Evolutionary conservation across 2,888 invertebrate genomes (phyloP).

Genomic region (Chouioia cunea): DNA sequence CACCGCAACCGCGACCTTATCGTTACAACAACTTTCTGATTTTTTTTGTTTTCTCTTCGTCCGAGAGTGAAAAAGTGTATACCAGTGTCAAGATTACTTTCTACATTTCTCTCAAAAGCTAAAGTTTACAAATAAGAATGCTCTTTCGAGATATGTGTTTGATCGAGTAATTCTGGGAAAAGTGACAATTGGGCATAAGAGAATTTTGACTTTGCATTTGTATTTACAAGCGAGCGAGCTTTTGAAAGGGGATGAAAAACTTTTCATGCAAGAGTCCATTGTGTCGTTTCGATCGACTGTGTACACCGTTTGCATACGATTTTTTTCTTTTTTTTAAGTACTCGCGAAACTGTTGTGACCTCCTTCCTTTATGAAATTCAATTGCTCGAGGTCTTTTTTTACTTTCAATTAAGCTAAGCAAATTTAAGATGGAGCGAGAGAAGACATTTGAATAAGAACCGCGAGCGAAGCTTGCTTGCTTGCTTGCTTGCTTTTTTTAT

Average conservation of each 20-base stretch:
- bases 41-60: neutral
- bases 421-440: no score
- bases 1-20: neutral
- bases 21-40: neutral
- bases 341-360: conserved; percentile 4
- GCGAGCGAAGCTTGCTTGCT: no score
- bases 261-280: neutral
- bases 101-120: neutral
- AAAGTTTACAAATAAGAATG: neutral
- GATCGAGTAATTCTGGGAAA: neutral
- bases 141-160: neutral
- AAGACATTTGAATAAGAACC: no score
- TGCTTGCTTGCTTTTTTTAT: no score
- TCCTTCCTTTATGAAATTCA: neutral
- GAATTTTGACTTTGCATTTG: no score
- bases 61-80: conserved; percentile 19
- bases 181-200: conserved; percentile 6
- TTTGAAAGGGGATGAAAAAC: neutral
- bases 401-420: no score
- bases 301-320: neutral
- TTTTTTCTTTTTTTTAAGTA: neutral
- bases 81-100: neutral
- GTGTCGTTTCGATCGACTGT: no score
- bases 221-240: no score
- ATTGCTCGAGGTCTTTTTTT: no score